A percentile compares a stretch with the other conserved stretches of the same genome.
phyloP scores from a whole-genome alignment of 2,797 vertebrate species.

The Chelon labrosus region DNA sequence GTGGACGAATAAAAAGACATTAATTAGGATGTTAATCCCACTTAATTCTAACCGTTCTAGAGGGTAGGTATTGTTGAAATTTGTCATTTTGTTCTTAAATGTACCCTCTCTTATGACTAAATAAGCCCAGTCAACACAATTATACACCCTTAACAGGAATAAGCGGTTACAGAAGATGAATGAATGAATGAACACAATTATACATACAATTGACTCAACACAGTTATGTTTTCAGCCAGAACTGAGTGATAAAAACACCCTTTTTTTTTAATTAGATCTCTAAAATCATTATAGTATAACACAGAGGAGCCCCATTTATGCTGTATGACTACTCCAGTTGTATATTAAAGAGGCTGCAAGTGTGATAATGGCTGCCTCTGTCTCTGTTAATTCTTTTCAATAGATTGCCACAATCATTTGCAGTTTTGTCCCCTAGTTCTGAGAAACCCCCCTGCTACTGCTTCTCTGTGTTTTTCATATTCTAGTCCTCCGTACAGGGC shows the following conservation, averaged over 20 bases:
- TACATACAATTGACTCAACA: too few relatives aligned
- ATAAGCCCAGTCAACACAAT: too few relatives aligned
- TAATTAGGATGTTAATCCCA: not conserved
- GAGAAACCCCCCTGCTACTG: not conserved
- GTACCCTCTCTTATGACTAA: too few relatives aligned
- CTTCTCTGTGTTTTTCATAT: conserved; percentile 9
- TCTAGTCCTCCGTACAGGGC: conserved; percentile 9
- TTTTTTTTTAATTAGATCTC: not conserved
- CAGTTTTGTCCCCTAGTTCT: not conserved
- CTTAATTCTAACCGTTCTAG: not conserved
- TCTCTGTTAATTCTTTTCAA: not conserved
- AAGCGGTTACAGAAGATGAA: too few relatives aligned
- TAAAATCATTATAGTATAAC: not conserved
- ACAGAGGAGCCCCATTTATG: not conserved
- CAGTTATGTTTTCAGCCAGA: not conserved
- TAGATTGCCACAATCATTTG: conserved; percentile 6
- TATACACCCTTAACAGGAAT: too few relatives aligned
- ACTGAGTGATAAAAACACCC: not conserved
- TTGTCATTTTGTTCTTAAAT: not conserved
- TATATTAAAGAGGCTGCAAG: not conserved
- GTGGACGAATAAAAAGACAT: not conserved
- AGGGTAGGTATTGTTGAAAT: not conserved
- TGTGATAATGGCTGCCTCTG: not conserved
- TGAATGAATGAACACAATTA: too few relatives aligned
- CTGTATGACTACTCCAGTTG: not conserved